Base-by-base conservation (phyloP, 2,888 invertebrate genomes). In the Pardosa pseudoannulata region DNA sequence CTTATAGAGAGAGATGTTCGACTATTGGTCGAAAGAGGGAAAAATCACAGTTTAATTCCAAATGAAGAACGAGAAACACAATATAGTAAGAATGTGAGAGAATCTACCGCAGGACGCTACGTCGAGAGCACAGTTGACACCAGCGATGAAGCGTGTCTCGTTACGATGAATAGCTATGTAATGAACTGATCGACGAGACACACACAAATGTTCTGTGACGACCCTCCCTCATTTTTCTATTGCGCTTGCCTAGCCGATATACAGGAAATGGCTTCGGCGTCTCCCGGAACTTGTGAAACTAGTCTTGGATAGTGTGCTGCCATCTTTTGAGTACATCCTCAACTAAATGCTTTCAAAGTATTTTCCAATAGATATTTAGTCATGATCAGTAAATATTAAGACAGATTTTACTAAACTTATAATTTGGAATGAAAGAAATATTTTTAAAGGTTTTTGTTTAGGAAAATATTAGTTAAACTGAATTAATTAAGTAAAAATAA, bases 221-320 rank as follows among this genome's bases (percentile, higher is more conserved):
- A 68, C 83, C 83, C 78, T 83, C 83, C 72, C 67, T 83, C 78
- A 78, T 83, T 83, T 78, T 83, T 83, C 83, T 78, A 56, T 76
- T 83, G 78, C 83, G 83, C 83, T 67, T 83, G 80, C 79, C 75
- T 41, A 64, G 50, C 70, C 75, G 65, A 75, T 75, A 75, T 75
- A 80, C 86, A 79, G 86, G 86, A 87, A 87, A 71, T 87, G 76
- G 80, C 64, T 87, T 68, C 79, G 74, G 86, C 86, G 86, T 86
- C 86, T 75, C 75, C 86, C 86, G 86, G 80, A 87, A 87, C 79
- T 86, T 32, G 31, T 19, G 13, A 36, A 29, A 46, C 23, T 7
- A n/a, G 31, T 29, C 5, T 13, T 56, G 31, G 75, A 29, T 50
- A 23, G n/a, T 9, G 29, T 86, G 79, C 70, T 65, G 86, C 86